These are phyloP conservation scores for Rhinopithecus roxellana DNA, from an alignment of 2,113 vertebrate genomes.

Conservation along the genomic window DNA sequence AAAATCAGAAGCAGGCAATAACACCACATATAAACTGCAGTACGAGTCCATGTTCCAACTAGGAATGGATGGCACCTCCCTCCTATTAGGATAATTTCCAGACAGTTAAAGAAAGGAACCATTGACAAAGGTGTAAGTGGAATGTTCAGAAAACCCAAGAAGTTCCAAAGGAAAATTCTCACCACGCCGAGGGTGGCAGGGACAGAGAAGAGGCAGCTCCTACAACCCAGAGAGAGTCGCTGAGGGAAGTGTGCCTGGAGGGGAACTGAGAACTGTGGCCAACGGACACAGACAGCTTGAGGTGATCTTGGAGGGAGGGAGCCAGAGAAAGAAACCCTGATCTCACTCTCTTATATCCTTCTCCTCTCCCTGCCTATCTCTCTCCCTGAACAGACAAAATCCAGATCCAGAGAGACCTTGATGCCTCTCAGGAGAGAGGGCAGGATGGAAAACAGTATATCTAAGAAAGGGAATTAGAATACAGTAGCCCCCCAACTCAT, in stretches of 20 bases:
- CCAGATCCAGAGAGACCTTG: accelerated
- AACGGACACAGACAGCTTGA: too few relatives aligned
- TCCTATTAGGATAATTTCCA: background rate
- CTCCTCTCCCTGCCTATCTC: background rate
- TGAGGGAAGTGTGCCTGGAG: accelerated
- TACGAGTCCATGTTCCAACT: background rate
- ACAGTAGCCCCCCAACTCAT: background rate
- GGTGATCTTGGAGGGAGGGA: background rate
- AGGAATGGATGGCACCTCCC: background rate
- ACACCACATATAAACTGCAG: background rate
- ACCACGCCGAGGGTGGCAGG: accelerated
- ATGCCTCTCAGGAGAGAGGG: background rate
- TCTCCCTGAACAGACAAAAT: background rate
- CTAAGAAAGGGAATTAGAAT: background rate
- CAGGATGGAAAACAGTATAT: background rate
- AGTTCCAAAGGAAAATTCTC: background rate
- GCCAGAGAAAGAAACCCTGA: background rate
- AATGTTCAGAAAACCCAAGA: background rate
- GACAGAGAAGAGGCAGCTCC: background rate
- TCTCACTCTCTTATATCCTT: background rate
- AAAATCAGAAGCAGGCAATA: background rate
- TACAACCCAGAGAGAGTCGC: too few relatives aligned
- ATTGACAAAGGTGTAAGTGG: background rate
- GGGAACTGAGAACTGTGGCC: background rate
- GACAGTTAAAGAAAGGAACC: background rate